Base-by-base conservation (phyloP, 2,888 invertebrate species). In the Esperia sulphurella region DNA sequence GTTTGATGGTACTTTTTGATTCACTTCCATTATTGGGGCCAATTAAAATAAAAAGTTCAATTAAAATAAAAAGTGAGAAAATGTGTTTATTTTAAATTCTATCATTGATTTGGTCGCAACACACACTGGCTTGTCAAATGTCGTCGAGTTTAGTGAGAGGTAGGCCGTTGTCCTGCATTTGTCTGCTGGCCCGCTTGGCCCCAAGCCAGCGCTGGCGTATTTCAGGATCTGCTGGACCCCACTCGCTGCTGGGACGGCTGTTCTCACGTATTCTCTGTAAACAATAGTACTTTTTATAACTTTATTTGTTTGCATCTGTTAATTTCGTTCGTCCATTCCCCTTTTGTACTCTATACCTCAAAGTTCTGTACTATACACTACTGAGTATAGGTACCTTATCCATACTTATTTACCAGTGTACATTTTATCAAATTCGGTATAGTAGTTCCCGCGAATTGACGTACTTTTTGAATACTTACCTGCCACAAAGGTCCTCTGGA, bases 171-270 rank as follows among this genome's bases (percentile, higher is more conserved):
- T 57, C 58, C 3, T 59, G 58, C 28, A n/a, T n/a, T n/a, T 59
- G 55, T 9, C 41, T 41, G 3, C 37, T 45, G 3, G 9, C 14
- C 30, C 13, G 37, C 38, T 12, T 41, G 5, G 64, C 53, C 1
- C 65, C 52, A 48, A 71, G 58, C 90, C 90, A 91, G 5, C 74
- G 71, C 9, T 66, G 63, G 0, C 81, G 71, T 38, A 80, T 65
- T 14, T 78, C 74, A 0, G 69, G 62, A 41, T 90, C 84, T 0
- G 90, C 87, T 6, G 94, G 94, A 1, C 93, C 92, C 94, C 94
- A 94, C 2, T 74, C 59, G 4, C 58, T 58, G 55, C 61, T 79
- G 0, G 90, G 79, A 1, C 63, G 68, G 46, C 82, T 74, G 49
- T 63, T 74, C 3, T 71, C 65, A 5, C 63, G 71, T 33, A 90